Conservation (phyloP, 2,113 vertebrate genomes). For the Stigmatopora nigra region DNA sequence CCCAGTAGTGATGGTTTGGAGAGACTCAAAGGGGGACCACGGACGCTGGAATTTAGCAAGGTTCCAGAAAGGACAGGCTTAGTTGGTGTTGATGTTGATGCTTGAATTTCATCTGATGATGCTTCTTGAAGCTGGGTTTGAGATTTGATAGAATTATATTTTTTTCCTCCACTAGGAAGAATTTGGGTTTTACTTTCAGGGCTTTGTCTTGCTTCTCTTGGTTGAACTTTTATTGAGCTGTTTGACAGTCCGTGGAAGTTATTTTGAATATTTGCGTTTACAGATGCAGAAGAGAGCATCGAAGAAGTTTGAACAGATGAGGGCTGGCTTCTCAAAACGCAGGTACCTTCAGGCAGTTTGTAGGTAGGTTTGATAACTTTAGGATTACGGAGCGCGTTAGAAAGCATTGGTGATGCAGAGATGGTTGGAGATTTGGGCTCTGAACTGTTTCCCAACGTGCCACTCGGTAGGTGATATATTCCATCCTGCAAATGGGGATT, state of each 20-base stretch:
- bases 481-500: slow-evolving; percentile 49
- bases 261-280: slow-evolving; percentile 47
- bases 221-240: slow-evolving; percentile 42
- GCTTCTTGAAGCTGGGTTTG: slow-evolving; percentile 53
- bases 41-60: slow-evolving; percentile 52
- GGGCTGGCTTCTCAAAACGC: slow-evolving; percentile 37
- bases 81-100: slow-evolving; percentile 18
- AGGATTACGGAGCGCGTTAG: slow-evolving; percentile 46
- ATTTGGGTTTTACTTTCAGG: slow-evolving; percentile 30
- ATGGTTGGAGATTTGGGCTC: slow-evolving; percentile 31
- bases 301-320: slow-evolving; percentile 19
- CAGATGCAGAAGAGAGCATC: slow-evolving; percentile 54
- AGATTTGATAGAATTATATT: slow-evolving; percentile 47
- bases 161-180: slow-evolving; percentile 47
- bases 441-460: slow-evolving; percentile 43
- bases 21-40: slow-evolving; percentile 63
- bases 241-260: slow-evolving; percentile 54
- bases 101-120: slow-evolving; percentile 44
- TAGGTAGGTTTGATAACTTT: slow-evolving; percentile 42
- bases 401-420: slow-evolving; percentile 44
- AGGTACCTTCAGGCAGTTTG: slow-evolving; percentile 45
- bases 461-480: slow-evolving; percentile 57
- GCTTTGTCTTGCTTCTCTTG: slow-evolving; percentile 25
- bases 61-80: slow-evolving; percentile 59
- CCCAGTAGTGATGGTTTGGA: slow-evolving; percentile 38